A percentile compares a stretch with the other conserved stretches of the same genome.
These are phyloP conservation scores for Siniperca chuatsi DNA, from an alignment of 2,113 vertebrate species.

Conservation along the genomic window DNA sequence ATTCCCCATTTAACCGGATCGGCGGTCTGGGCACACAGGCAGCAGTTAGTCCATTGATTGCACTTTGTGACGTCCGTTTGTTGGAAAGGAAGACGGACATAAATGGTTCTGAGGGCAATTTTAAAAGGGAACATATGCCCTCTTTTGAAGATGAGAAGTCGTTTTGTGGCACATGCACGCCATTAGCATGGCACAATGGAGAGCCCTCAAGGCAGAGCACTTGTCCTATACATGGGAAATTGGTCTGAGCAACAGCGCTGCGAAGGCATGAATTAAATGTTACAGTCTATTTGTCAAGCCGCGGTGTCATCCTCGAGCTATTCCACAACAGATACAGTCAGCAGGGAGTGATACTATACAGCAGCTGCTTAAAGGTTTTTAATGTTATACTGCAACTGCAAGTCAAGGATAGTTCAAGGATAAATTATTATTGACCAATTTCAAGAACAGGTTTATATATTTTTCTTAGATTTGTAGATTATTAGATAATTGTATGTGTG, in stretches of 20 bases:
- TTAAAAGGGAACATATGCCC: constrained; percentile 30
- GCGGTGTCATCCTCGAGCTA: neutral
- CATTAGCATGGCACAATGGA: constrained; percentile 43
- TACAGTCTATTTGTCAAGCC: constrained; percentile 1
- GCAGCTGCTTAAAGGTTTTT: constrained; percentile 7
- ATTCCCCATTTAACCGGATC: neutral
- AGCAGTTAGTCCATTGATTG: neutral
- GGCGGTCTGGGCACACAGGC: neutral
- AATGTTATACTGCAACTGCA: neutral
- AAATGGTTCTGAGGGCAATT: constrained; percentile 19
- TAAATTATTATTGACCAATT: neutral
- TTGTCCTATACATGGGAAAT: neutral
- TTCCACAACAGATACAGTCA: constrained; percentile 2
- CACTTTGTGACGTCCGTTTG: constrained; percentile 20
- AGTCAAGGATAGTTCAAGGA: too few species aligned
- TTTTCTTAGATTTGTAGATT: too few species aligned
- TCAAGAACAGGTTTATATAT: neutral
- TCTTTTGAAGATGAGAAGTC: constrained; percentile 35
- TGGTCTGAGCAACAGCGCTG: constrained; percentile 1
- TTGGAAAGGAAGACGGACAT: constrained; percentile 4
- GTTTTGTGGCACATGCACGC: constrained; percentile 44
- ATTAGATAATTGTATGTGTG: too few species aligned
- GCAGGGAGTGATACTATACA: neutral
- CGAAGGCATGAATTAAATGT: constrained; percentile 9
- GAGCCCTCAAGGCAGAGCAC: constrained; percentile 8